Percentiles rank a stretch among this genome's conserved stretches.
phyloP scores from a whole-genome alignment of 2,888 invertebrate species.

The Toxonevra muliebris region DNA sequence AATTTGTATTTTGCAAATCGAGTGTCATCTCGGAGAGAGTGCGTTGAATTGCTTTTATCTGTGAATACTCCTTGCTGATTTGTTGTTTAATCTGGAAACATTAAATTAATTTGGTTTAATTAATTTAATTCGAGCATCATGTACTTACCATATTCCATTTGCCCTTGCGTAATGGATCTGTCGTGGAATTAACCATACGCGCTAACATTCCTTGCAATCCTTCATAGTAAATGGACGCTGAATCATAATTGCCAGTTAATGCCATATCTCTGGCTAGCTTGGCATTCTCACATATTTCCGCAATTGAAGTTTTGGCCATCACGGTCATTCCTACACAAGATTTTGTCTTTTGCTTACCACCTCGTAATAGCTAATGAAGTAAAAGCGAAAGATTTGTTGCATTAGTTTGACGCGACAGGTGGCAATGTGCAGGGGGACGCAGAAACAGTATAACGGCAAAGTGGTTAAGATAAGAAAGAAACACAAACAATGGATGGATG shows the following conservation, averaged over 20 bases:
- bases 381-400: too few relatives aligned
- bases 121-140: not conserved
- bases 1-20: conserved; percentile 64
- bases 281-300: conserved; percentile 94
- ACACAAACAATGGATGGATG: not conserved
- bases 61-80: conserved; percentile 88
- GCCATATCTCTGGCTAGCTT: conserved; percentile 95
- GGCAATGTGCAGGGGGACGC: not conserved
- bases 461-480: not conserved
- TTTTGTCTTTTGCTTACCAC: conserved; percentile 65
- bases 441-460: not conserved
- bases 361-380: conserved; percentile 59
- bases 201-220: conserved; percentile 92
- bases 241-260: conserved; percentile 94
- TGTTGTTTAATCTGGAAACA: conserved; percentile 81
- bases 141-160: conserved; percentile 85
- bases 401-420: too few relatives aligned
- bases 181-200: conserved; percentile 80
- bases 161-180: conserved; percentile 82
- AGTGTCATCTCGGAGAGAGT: conserved; percentile 63
- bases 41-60: conserved; percentile 77
- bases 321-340: conserved; percentile 72
- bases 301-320: conserved; percentile 86
- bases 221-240: conserved; percentile 92
- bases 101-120: not conserved